Evolutionary conservation across 2,888 invertebrate genomes (phyloP), one percentile per base, ranked within the genome.

Genomic region (Drosophila cognata): DNA sequence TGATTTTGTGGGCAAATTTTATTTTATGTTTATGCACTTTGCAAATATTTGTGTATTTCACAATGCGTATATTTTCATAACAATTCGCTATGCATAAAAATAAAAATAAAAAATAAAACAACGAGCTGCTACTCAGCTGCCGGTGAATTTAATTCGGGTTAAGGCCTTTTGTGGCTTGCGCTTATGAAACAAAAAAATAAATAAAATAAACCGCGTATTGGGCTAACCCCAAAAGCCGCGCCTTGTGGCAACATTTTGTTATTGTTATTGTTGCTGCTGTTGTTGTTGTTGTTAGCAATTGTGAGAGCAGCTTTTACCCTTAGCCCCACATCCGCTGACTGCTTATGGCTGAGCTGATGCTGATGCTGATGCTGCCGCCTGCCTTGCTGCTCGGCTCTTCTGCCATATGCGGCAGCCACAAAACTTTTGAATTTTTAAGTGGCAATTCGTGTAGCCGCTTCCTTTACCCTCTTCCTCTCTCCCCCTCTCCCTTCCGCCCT

Each of bases 361-460:
- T 48, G 71, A 67, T 56, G 58, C 61, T 50, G 21, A 21, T 46
- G 21, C 28, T 38, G 55, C 62, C 29, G 25, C 28, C 46, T 28
- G 46, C 25, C 16, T 53, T 3, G 28, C 16, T 28, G 59, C 35
- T 59, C 60, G 51, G 59, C 59, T 43, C 46, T 57, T 68, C 71
- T 74, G 77, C 84, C 86, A 87, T 86, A 86, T 86, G 86, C 86
- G 85, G 60, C 84, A 82, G 81, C 86, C 86, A 74, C 86, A 85
- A 82, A 86, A 87, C 87, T 86, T 88, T 88, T 87, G 88, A 87
- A 87, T 88, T 88, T 87, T 88, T 87, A 87, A 87, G 88, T 87
- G 88, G 87, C 87, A 88, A 84, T 83, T 84, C 86, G 86, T 88
- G 87, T 87, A 82, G 81, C 83, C 81, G 82, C 81, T 81, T 86